Evolutionary conservation across 2,113 vertebrate genomes (phyloP), one percentile per base, ranked within the genome.

Genomic region (Tympanuchus pallidicinctus): DNA sequence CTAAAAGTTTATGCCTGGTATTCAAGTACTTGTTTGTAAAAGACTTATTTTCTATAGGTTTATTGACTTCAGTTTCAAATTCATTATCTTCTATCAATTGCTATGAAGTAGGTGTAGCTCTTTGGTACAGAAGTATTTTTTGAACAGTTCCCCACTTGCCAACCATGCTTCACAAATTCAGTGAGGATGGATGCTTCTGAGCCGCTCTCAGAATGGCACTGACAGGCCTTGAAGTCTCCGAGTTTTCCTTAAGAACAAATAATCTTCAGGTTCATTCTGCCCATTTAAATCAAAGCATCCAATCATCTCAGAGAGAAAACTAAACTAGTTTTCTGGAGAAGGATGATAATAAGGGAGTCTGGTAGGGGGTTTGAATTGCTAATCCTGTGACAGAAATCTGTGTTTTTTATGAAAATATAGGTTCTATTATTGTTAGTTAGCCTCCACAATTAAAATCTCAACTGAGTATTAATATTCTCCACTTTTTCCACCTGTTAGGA

Each of bases 21-120:
- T 42, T 64, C 45, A 81, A 65, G 40, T 9, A 16, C 40, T 45
- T 30, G 27, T 54, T 54, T 43, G 42, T 54, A 84, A 81, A 88
- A 48, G 18, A 63, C 19, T 60, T 81, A 30, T 17, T n/a, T 93
- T 67, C 89, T 87, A 61, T 61, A 84, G 25, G 5, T 40, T 74
- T 83, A 72, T 90, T 61, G 73, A 91, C 57, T 91, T 89, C 81
- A 40, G 60, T 64, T 86, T 86, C 86, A 36, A 81, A 83, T 88
- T 83, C 25, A 36, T 34, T 67, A 48, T 38, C 15, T 66, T 75
- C 1, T 47, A 90, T 47, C 69, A 77, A 1, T 67, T 77, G 16
- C 42, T 88, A 56, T 52, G 32, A 64, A 80, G 45, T 63, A 85
- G 9, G 17, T 73, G 15, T 59, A 32, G 64, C 14, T 60, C 47